Base-by-base conservation (phyloP, 2,797 vertebrate species). In the Trachops cirrhosus region DNA sequence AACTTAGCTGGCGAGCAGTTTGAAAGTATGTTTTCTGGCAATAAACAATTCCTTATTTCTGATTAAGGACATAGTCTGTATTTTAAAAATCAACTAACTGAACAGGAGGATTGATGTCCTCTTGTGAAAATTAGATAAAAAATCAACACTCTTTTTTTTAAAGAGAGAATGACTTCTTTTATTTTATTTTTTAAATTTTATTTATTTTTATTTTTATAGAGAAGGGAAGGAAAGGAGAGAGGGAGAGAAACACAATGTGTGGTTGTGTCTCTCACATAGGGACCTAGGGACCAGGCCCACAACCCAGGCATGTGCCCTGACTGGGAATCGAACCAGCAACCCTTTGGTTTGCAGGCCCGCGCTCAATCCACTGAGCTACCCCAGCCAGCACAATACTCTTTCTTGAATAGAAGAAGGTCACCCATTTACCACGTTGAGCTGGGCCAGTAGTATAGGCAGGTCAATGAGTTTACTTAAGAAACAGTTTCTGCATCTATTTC, bases 51-150 rank as follows among this genome's bases (percentile, higher is more conserved):
- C 14, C 22, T 92, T 64, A 1, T 79, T 88, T 52, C 21, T 87
- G 68, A 96, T 86, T 91, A 89, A 75, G 68, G 85, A 44, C 64
- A 95, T 52, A 52, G 26, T 87, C 59, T 74, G 0, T 54, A 57
- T 86, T 96, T 95, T 64, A 88, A 93, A 96, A 94, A 57, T 70
- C 64, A 95, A 64, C 57, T 24, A 62, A 68, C n/a, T 74, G 26
- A 83, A 71, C 9, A 71, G 88, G 1, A 92, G 21, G 21, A n/a
- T 82, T 91, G 67, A 93, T 6, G 71, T 29, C 34, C 4, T 88
- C 50, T 74, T 96, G 8, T 83, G 73, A 93, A 96, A 96, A 88
- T 8, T 54, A 96, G 85, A n/a, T 50, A 41, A 59, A 68, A 87
- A 93, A 32, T 88, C 86, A 67, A 48, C 50, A 67, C 71, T 59